Conservation (phyloP, 2,888 invertebrate species). For the Caenorhabditis sulstoni region DNA sequence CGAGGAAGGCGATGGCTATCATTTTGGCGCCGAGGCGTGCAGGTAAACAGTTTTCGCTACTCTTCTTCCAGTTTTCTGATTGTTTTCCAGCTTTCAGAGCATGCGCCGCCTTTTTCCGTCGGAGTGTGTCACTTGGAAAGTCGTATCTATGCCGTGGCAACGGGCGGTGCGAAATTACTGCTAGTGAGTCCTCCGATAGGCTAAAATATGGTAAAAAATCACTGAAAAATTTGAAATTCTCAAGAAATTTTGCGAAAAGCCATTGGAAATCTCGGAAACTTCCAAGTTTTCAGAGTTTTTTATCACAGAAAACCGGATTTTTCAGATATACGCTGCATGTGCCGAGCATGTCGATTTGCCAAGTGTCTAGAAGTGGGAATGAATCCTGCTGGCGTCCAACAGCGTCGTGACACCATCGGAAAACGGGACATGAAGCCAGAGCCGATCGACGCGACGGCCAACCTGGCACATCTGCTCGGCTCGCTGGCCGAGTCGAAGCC, state of each 20-base stretch:
- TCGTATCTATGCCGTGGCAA: slow-evolving; percentile 33
- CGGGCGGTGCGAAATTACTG: slow-evolving; percentile 45
- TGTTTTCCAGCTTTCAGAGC: slow-evolving; percentile 27
- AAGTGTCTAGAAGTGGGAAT: slow-evolving; percentile 52
- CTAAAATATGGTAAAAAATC: too few species aligned
- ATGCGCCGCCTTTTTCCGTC: slow-evolving; percentile 56
- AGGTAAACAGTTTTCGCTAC: slow-evolving; percentile 16
- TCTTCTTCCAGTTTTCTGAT: too few species aligned
- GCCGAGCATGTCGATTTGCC: slow-evolving; percentile 44
- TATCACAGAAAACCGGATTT: too few species aligned
- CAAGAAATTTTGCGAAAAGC: neutral
- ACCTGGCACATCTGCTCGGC: slow-evolving; percentile 1
- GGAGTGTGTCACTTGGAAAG: slow-evolving; percentile 46
- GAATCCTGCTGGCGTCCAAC: slow-evolving; percentile 53
- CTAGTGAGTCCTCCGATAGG: slow-evolving; percentile 44
- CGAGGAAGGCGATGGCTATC: slow-evolving; percentile 52
- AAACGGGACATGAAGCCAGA: slow-evolving; percentile 29
- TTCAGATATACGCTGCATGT: slow-evolving; percentile 55
- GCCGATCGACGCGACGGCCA: neutral
- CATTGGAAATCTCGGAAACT: too few species aligned
- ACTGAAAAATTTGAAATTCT: neutral
- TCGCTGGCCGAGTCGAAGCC: neutral
- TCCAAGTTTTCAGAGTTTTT: too few species aligned
- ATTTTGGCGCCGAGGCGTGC: slow-evolving; percentile 60
- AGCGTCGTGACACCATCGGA: slow-evolving; percentile 48